Evolutionary conservation across 2,888 invertebrate species (phyloP).

Genomic region (Ophioninae sp.): DNA sequence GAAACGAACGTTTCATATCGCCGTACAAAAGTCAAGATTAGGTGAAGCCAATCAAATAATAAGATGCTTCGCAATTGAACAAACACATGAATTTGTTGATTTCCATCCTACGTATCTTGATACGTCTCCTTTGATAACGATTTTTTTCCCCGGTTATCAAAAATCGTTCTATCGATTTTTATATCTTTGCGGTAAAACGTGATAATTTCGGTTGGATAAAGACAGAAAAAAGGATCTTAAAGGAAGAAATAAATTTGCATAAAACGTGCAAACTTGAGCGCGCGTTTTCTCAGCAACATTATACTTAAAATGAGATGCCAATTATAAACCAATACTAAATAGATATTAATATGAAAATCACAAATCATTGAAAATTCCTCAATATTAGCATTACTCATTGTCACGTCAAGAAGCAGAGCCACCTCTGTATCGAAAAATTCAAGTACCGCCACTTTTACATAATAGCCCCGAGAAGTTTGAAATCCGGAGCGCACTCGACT

Average conservation of each 20-base stretch:
- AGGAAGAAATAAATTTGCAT: neutral
- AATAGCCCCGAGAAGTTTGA: conserved; percentile 15
- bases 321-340: neutral
- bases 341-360: too few species aligned
- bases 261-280: neutral
- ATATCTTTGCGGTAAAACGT: neutral
- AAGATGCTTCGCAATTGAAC: neutral
- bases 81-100: neutral
- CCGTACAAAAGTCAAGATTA: neutral
- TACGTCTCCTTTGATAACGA: neutral
- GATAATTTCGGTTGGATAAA: neutral
- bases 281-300: too few species aligned
- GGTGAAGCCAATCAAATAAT: neutral
- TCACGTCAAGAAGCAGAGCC: neutral
- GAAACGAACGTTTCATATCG: neutral
- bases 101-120: neutral
- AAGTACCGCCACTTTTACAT: conserved; percentile 11
- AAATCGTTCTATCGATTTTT: neutral
- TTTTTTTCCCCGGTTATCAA: neutral
- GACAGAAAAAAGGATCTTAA: neutral
- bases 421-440: neutral
- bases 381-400: neutral
- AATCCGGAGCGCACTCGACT: conserved; percentile 29
- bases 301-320: neutral
- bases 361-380: too few species aligned